Percentiles rank a stretch among this genome's conserved stretches.
Conservation (phyloP, 2,888 invertebrate genomes). For the Scelioninae gen. 2 region DNA sequence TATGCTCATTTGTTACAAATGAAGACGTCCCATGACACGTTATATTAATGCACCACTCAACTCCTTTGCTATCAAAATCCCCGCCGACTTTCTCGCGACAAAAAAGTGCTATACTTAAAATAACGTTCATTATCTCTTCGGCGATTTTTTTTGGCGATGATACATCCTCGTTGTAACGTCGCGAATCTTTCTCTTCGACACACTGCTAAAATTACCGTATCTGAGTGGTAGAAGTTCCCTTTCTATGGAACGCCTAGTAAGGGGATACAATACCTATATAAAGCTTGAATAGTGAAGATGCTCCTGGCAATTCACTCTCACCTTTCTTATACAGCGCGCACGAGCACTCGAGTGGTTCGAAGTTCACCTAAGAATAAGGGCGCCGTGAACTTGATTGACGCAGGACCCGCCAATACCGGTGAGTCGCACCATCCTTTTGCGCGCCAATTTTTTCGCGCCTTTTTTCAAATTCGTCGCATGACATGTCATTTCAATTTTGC, state of each 20-base stretch:
- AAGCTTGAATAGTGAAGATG: constrained; percentile 75
- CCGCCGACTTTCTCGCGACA: constrained; percentile 14
- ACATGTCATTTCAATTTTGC: too few species aligned
- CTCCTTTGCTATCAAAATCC: not conserved
- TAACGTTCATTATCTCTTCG: not conserved
- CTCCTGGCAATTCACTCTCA: constrained; percentile 75
- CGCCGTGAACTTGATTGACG: constrained; percentile 47
- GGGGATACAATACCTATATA: constrained; percentile 75
- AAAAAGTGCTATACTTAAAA: constrained; percentile 24
- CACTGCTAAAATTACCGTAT: constrained; percentile 66
- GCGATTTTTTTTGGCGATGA: constrained; percentile 12
- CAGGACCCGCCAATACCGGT: constrained; percentile 37
- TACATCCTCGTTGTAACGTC: constrained; percentile 1
- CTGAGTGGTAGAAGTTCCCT: constrained; percentile 68
- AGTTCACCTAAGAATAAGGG: constrained; percentile 62
- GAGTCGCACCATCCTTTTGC: constrained; percentile 14
- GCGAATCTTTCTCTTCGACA: constrained; percentile 34
- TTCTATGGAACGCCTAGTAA: constrained; percentile 70
- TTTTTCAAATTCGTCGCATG: constrained; percentile 3
- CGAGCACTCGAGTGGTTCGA: constrained; percentile 61
- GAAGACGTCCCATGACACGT: not conserved
- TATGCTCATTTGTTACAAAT: too few species aligned
- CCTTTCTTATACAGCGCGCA: constrained; percentile 73
- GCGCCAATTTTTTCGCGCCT: constrained; percentile 16
- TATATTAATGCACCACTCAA: constrained; percentile 14